Evolutionary conservation across 2,888 invertebrate species (phyloP).

Genomic region (Trissoscelio sp.): DNA sequence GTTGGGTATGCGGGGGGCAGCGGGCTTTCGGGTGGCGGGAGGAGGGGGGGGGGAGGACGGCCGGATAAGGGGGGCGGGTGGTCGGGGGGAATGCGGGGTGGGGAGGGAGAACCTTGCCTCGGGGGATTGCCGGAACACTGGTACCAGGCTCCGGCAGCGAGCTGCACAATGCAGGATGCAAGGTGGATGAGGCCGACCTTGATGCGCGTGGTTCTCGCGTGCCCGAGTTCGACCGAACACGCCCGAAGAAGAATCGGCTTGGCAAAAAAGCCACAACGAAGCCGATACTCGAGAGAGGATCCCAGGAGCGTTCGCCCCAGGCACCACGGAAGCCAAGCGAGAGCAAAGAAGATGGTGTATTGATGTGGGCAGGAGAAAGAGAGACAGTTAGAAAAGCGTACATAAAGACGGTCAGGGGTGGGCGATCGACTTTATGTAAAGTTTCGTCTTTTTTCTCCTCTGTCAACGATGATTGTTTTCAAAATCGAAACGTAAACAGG

Average conservation of each 20-base stretch:
- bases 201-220: conserved; percentile 82
- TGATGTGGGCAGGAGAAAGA: conserved; percentile 37
- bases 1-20: no score
- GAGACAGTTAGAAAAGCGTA: background rate
- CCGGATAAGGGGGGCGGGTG: conserved; percentile 6
- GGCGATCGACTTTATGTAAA: no score
- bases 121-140: conserved; percentile 67
- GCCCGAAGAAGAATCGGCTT: conserved; percentile 69
- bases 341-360: conserved; percentile 39
- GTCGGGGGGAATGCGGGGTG: conserved; percentile 32
- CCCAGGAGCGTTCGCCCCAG: conserved; percentile 52
- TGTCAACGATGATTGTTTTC: no score
- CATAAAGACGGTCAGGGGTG: conserved; percentile 24
- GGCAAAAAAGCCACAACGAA: conserved; percentile 44
- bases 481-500: no score
- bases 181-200: conserved; percentile 81
- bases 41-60: no score
- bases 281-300: conserved; percentile 52
- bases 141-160: conserved; percentile 67
- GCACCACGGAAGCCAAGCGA: conserved; percentile 66
- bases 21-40: no score
- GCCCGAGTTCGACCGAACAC: conserved; percentile 74
- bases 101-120: conserved; percentile 68
- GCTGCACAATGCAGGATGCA: conserved; percentile 74
- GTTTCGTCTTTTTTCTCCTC: no score